Evolutionary conservation across 2,797 vertebrate genomes (phyloP).

Genomic region (Moxostoma hubbsi): DNA sequence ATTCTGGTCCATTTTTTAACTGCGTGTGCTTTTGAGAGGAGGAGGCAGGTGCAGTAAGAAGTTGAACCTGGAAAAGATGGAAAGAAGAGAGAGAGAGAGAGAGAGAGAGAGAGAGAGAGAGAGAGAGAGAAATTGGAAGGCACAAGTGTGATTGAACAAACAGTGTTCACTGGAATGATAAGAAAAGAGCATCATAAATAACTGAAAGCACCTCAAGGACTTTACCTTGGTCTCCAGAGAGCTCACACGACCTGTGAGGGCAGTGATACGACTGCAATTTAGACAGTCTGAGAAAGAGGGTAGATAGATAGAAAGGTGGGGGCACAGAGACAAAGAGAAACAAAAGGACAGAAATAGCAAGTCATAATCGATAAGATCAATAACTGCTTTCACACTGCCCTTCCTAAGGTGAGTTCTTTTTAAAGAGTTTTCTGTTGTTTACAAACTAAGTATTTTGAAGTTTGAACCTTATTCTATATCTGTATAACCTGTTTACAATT

Average conservation of each 20-base stretch:
- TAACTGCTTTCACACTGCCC: conserved; percentile 2
- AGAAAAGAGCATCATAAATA: no score
- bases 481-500: conserved; percentile 20
- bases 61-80: conserved; percentile 77
- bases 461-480: neutral
- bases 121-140: no score
- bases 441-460: neutral
- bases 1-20: conserved; percentile 65
- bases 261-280: conserved; percentile 88
- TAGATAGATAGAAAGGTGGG: conserved; percentile 3
- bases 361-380: conserved; percentile 25
- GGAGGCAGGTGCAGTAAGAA: conserved; percentile 68
- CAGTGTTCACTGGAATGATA: no score
- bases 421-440: neutral
- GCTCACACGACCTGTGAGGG: conserved; percentile 81
- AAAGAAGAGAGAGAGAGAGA: neutral
- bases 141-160: no score
- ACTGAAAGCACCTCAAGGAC: conserved; percentile 13
- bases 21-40: conserved; percentile 59
- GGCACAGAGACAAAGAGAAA: neutral
- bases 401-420: neutral
- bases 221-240: conserved; percentile 87
- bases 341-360: neutral
- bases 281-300: conserved; percentile 81
- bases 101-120: neutral